Percentiles rank a stretch among this genome's conserved stretches.
These are phyloP conservation scores for Julus scanicus DNA, from an alignment of 2,888 invertebrate species.

Conservation along the genomic window DNA sequence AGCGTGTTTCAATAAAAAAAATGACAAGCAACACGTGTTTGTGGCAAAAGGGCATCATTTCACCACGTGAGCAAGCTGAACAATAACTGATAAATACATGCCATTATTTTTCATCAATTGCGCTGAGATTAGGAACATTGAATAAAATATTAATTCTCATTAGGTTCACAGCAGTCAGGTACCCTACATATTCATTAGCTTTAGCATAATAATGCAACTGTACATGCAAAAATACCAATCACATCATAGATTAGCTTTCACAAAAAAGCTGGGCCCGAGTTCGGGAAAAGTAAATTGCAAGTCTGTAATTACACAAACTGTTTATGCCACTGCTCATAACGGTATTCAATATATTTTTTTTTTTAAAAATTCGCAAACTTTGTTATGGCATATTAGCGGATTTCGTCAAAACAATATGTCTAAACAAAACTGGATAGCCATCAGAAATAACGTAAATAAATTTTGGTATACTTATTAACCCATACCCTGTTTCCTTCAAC, in stretches of 20 bases:
- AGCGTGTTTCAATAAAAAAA: conserved; percentile 26
- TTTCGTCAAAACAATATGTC: neutral
- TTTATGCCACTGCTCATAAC: too few species aligned
- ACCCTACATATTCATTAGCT: neutral
- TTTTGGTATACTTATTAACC: neutral
- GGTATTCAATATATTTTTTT: too few species aligned
- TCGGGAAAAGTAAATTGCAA: too few species aligned
- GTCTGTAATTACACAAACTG: too few species aligned
- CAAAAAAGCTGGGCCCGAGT: too few species aligned
- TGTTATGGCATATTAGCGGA: neutral
- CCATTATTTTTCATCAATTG: neutral
- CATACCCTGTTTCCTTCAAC: neutral
- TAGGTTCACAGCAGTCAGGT: conserved; percentile 10
- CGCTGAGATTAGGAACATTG: conserved; percentile 44
- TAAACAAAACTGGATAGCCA: neutral
- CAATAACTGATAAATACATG: neutral
- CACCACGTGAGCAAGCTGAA: neutral
- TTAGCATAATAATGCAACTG: neutral
- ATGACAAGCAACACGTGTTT: conserved; percentile 2
- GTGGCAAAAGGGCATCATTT: conserved; percentile 13
- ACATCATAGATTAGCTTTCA: too few species aligned
- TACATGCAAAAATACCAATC: neutral
- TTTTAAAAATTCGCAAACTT: too few species aligned
- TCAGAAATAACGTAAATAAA: neutral
- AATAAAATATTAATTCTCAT: conserved; percentile 25